Evolutionary conservation across 2,797 vertebrate genomes (phyloP).

Genomic region (Typhlichthys subterraneus): DNA sequence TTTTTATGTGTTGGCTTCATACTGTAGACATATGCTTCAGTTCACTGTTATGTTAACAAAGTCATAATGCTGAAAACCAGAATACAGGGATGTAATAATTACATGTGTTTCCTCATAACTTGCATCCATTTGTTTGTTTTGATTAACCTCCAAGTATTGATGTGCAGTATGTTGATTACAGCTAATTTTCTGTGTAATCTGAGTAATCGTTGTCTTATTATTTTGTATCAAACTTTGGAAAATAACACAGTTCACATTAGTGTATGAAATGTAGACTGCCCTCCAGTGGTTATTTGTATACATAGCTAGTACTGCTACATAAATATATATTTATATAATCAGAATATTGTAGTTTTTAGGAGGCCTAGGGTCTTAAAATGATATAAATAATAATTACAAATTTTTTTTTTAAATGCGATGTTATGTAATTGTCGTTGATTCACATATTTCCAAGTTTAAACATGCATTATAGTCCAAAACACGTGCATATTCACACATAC

Average conservation of each 20-base stretch:
- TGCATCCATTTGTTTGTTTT: neutral
- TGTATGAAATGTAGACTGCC: conserved; percentile 57
- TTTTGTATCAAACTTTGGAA: neutral
- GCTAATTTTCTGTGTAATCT: neutral
- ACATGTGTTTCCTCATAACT: conserved; percentile 4
- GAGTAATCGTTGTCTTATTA: no score
- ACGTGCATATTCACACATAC: neutral
- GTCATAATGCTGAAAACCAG: conserved; percentile 4
- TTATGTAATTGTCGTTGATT: neutral
- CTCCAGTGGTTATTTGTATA: conserved; percentile 68
- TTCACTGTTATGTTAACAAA: conserved; percentile 23
- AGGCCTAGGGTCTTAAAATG: no score
- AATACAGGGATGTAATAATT: neutral
- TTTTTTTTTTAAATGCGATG: neutral
- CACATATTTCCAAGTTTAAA: neutral
- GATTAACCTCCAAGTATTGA: neutral
- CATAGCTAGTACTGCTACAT: conserved; percentile 28
- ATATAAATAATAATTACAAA: neutral
- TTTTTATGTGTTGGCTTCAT: conserved; percentile 39
- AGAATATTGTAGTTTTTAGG: no score
- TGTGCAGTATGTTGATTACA: no score
- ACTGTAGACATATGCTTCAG: conserved; percentile 32
- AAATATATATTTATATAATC: neutral
- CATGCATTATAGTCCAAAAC: conserved; percentile 10
- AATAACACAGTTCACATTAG: conserved; percentile 7